Conservation (phyloP, 2,888 invertebrate species). For the Plemyria rubiginata region DNA sequence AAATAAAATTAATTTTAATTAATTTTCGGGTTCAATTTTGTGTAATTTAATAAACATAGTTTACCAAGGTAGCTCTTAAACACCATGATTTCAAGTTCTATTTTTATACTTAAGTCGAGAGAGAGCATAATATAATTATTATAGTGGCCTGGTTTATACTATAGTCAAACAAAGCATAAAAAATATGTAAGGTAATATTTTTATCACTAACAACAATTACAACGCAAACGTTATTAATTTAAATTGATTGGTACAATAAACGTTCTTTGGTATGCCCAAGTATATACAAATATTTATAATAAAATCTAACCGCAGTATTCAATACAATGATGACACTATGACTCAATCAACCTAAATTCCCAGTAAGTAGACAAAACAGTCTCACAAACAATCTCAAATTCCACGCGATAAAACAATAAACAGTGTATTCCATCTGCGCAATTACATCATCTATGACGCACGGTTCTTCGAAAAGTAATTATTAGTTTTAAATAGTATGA, state of each 20-base stretch:
- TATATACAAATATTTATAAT: neutral
- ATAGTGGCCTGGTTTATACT: no score
- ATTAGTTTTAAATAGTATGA: constrained; percentile 41
- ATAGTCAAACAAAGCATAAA: no score
- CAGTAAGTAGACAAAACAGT: constrained; percentile 7
- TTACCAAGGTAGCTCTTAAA: no score
- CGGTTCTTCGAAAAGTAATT: constrained; percentile 40
- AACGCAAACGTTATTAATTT: no score
- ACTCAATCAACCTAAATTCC: constrained; percentile 5
- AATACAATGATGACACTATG: constrained; percentile 2
- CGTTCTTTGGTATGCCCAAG: neutral
- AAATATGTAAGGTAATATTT: no score
- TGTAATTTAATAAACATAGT: no score
- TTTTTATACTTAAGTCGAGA: no score
- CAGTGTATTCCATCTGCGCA: constrained; percentile 33
- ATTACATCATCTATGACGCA: constrained; percentile 42
- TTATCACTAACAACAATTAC: no score
- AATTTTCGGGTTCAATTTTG: no score
- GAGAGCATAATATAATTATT: no score
- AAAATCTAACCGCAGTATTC: constrained; percentile 1
- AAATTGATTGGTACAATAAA: neutral
- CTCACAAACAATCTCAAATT: constrained; percentile 26
- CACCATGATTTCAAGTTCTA: no score
- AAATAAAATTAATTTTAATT: no score
- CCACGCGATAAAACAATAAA: constrained; percentile 36